Evolutionary conservation across 2,888 invertebrate species (phyloP).

Genomic region (Alentia gelatinosa): DNA sequence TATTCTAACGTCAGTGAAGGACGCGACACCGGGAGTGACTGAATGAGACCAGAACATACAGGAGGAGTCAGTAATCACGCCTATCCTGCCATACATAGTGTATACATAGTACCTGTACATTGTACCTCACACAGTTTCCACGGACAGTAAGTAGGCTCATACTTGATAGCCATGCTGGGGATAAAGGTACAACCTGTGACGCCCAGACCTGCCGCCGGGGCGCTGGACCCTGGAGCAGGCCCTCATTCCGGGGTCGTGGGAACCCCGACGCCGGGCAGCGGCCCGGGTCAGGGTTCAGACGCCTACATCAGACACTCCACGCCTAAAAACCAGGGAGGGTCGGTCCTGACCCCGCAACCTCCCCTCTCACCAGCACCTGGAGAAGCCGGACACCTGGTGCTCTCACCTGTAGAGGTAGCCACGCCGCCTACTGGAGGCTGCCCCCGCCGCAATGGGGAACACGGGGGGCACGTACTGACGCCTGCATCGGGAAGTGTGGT

Average conservation of each 20-base stretch:
- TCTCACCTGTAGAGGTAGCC: background rate
- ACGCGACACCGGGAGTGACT: no score
- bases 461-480: background rate
- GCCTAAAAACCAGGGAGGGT: background rate
- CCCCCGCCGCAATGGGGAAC: background rate
- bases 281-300: background rate
- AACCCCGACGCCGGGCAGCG: background rate
- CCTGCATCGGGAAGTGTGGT: background rate
- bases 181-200: background rate
- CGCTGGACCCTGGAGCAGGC: background rate
- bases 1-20: no score
- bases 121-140: no score
- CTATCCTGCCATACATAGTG: no score
- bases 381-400: background rate
- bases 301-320: conserved; percentile 27
- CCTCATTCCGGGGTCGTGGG: background rate
- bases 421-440: background rate
- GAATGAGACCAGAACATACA: no score
- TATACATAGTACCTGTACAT: no score
- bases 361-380: background rate
- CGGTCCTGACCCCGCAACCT: background rate
- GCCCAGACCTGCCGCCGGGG: background rate
- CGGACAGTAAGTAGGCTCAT: no score
- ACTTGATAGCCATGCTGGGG: background rate
- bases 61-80: no score